These are phyloP conservation scores for Poecilia latipinna DNA, from an alignment of 2,113 vertebrate species.

Conservation along the genomic window DNA sequence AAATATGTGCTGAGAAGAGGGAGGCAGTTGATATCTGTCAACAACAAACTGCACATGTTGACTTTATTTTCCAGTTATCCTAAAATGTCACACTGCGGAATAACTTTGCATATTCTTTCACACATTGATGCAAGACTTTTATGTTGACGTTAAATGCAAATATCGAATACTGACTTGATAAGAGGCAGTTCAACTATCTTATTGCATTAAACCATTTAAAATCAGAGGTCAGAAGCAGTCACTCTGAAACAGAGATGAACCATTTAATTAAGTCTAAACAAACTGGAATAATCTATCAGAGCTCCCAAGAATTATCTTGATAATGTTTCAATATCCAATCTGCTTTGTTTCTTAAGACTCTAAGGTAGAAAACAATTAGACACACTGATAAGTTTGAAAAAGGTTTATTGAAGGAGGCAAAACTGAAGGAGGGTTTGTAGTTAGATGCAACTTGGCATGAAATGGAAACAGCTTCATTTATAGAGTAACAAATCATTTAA, in stretches of 20 bases:
- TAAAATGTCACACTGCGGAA: background rate
- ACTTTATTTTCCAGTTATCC: constrained; percentile 1
- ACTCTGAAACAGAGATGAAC: background rate
- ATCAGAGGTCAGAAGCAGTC: constrained; percentile 1
- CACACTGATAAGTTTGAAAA: too few species aligned
- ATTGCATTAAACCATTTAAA: constrained; percentile 16
- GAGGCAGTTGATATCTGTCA: background rate
- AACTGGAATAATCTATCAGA: background rate
- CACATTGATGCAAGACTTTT: constrained; percentile 1
- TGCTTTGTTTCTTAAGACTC: too few species aligned
- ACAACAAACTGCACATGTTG: background rate
- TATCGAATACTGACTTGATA: constrained; percentile 18
- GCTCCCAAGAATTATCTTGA: too few species aligned
- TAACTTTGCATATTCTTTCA: background rate
- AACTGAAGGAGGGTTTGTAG: too few species aligned
- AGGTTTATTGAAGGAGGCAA: too few species aligned
- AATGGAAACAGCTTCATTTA: too few species aligned
- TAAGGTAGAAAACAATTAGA: too few species aligned
- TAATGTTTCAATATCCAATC: too few species aligned
- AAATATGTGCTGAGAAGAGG: constrained; percentile 66
- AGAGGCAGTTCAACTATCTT: constrained; percentile 14
- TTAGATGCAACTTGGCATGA: too few species aligned
- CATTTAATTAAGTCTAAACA: constrained; percentile 5
- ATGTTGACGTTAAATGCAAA: constrained; percentile 17
- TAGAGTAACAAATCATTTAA: too few species aligned